phyloP scores from a whole-genome alignment of 2,113 vertebrate species.

The Galeopterus variegatus region DNA sequence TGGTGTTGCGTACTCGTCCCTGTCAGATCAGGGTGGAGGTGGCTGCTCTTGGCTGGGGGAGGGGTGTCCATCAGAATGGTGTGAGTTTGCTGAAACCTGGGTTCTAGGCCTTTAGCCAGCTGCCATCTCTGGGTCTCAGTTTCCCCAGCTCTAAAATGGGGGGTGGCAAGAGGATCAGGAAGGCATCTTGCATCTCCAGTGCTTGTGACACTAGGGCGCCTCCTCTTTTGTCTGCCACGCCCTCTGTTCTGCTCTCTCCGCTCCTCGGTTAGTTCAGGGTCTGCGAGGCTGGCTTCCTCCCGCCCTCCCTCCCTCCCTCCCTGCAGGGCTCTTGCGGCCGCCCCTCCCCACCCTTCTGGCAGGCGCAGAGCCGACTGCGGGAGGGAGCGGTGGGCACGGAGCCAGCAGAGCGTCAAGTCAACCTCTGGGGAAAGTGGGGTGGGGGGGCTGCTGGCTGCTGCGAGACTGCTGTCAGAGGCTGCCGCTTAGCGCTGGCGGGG shows the following conservation, averaged over 20 bases:
- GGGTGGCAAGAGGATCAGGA: neutral
- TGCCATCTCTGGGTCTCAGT: neutral
- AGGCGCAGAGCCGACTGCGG: conserved; percentile 19
- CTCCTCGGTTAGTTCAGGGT: neutral
- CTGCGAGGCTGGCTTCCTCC: conserved; percentile 1
- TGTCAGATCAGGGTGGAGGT: neutral
- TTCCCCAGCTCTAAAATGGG: conserved; percentile 52
- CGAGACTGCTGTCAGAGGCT: conserved; percentile 62
- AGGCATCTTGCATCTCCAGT: neutral
- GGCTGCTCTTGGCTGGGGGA: neutral
- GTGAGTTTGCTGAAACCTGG: neutral
- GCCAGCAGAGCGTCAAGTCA: conserved; percentile 75
- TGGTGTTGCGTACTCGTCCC: neutral
- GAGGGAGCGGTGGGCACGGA: conserved; percentile 72
- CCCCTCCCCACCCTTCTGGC: conserved; percentile 55
- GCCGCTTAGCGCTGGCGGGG: neutral
- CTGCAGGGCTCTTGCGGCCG: neutral
- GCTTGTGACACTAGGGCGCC: neutral
- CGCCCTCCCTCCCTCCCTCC: neutral
- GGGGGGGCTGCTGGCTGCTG: conserved; percentile 7
- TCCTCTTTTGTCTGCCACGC: neutral
- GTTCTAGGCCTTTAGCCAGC: neutral
- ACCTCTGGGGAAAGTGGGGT: conserved; percentile 63
- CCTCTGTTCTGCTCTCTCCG: neutral
- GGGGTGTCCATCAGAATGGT: neutral